Conservation (phyloP, 2,113 vertebrate genomes). For the Cepphus grylle region DNA sequence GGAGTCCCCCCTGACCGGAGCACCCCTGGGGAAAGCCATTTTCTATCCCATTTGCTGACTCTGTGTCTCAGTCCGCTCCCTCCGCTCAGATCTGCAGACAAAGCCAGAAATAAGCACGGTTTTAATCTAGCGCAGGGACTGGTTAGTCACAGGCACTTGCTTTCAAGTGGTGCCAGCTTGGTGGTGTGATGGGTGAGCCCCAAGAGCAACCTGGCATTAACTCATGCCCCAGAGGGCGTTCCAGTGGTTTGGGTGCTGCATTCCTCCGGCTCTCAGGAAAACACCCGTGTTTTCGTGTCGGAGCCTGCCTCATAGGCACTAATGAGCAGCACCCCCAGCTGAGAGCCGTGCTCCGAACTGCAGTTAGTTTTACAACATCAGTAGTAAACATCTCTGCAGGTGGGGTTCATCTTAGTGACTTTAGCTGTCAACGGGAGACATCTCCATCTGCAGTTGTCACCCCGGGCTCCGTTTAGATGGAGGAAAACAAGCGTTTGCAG, state of each 20-base stretch:
- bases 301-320: background rate
- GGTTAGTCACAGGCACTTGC: background rate
- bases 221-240: background rate
- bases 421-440: background rate
- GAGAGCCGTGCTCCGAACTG: background rate
- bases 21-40: background rate
- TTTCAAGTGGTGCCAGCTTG: slow-evolving; percentile 28
- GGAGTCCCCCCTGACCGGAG: background rate
- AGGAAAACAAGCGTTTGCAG: background rate
- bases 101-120: background rate
- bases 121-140: background rate
- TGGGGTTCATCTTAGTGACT: background rate
- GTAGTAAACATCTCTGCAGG: background rate
- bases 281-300: background rate
- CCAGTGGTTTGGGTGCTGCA: background rate
- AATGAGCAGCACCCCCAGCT: background rate
- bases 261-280: background rate
- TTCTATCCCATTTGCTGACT: background rate
- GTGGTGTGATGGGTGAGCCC: background rate
- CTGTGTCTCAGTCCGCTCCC: background rate
- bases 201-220: background rate
- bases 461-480: background rate
- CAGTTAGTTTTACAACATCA: background rate
- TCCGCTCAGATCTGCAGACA: background rate
- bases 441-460: background rate